Evolutionary conservation across 1,140 invertebrate genomes (phyloP).

Genomic region (Trialeurodes vaporariorum): DNA sequence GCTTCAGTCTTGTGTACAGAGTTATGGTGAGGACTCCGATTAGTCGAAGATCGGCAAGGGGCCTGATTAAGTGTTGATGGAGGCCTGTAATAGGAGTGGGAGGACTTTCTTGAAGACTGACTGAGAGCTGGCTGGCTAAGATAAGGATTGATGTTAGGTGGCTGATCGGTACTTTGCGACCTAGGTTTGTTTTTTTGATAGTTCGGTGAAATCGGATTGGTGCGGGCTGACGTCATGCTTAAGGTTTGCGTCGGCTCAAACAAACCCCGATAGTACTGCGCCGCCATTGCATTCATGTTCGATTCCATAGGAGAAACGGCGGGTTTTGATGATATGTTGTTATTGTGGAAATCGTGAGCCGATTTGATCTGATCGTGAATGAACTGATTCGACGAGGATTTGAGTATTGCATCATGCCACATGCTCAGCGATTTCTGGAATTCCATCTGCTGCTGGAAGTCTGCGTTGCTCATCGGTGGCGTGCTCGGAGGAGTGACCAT

Average conservation of each 20-base stretch:
- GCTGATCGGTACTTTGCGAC: neutral
- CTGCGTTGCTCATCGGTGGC: constrained; percentile 19
- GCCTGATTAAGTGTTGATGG: neutral
- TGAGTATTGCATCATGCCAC: constrained; percentile 48
- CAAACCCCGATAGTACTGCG: constrained; percentile 6
- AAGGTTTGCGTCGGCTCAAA: neutral
- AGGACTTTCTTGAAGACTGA: neutral
- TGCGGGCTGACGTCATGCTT: constrained; percentile 32
- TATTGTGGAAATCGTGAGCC: constrained; percentile 8
- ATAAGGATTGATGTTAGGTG: neutral
- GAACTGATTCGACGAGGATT: constrained; percentile 6
- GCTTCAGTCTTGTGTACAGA: neutral
- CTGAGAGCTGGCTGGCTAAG: neutral
- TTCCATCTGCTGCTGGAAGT: constrained; percentile 47
- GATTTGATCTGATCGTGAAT: constrained; percentile 6
- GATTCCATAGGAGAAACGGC: neutral
- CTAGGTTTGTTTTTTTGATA: constrained; percentile 24
- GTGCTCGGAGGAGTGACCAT: constrained; percentile 4
- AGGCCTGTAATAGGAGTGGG: neutral
- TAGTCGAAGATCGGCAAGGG: neutral
- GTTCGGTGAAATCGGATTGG: constrained; percentile 36
- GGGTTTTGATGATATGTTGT: constrained; percentile 14
- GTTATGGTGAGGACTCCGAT: neutral
- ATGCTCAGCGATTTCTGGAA: constrained; percentile 37
- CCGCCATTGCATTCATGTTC: constrained; percentile 4